Evolutionary conservation across 1,140 invertebrate species (phyloP), one percentile per base, ranked within the genome.

Genomic region (Galleria mellonella): DNA sequence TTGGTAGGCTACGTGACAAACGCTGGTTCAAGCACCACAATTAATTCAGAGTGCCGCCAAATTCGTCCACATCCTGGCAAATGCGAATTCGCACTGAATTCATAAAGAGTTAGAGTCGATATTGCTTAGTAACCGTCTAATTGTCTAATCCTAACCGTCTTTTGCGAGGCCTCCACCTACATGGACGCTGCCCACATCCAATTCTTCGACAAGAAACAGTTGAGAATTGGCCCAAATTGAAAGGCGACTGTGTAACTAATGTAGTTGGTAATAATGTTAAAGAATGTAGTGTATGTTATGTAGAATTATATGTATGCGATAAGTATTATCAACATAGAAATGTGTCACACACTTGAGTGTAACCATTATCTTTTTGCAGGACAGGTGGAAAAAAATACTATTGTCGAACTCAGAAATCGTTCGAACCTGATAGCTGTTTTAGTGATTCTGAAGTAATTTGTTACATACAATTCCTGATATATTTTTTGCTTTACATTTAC

Each of bases 121-220:
- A 64, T 68, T 76, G 9, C 49, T 35, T 38, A 43, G 37, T 36
- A 31, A 49, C 47, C n/a, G n/a, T n/a, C n/a, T 62, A 68, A 61
- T 71, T 62, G 61, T 67, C 63, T 64, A 71, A 62, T 51, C 51
- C 57, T 67, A 76, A 79, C 72, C 61, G 72, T 47, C 72, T 66
- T 65, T 72, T 49, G 59, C 69, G 55, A 72, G 78, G 73, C 70
- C 72, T 72, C 78, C 76, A 68, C 76, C 78, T 83, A 83, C 78
- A 43, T 69, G 52, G 59, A 48, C 33, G 39, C 78, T 66, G 62
- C 78, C 76, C 76, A 83, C 78, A 78, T 78, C 63, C 78, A 83
- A 81, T 83, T 72, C 56, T 46, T 49, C 54, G 49, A 51, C 13
- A 44, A 17, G 31, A 15, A 9, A n/a, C 23, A 33, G 14, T 37